Evolutionary conservation across 2,797 vertebrate species (phyloP).

Genomic region (Diceros bicornis): DNA sequence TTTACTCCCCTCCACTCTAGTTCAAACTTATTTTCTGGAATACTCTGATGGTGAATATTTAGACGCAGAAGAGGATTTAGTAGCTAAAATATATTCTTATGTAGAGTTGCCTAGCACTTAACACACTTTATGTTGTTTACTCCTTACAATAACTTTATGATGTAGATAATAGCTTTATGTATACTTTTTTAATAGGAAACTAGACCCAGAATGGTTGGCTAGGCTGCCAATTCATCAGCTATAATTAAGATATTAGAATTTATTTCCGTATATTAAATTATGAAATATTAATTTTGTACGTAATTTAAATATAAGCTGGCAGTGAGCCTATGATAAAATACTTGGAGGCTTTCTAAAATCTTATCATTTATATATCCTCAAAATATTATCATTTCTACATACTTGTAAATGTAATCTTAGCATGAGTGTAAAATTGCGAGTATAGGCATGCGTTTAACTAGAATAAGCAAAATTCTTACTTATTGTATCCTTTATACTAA

Average conservation of each 20-base stretch:
- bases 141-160: neutral
- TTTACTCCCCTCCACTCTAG: neutral
- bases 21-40: neutral
- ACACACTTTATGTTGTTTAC: neutral
- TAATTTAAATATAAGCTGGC: neutral
- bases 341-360: neutral
- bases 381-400: neutral
- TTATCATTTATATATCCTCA: neutral
- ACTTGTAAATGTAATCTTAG: neutral
- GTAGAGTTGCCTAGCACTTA: neutral
- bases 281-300: neutral
- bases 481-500: constrained; percentile 4
- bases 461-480: constrained; percentile 40
- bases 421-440: neutral
- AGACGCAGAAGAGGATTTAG: neutral
- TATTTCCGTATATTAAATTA: neutral
- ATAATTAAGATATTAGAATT: neutral
- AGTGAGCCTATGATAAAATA: neutral
- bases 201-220: neutral
- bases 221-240: neutral
- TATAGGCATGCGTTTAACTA: neutral
- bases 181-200: neutral
- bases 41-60: neutral
- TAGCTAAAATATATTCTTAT: neutral
- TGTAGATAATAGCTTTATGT: neutral